Percentiles rank a stretch among this genome's conserved stretches.
These are phyloP conservation scores for Brachionus calyciflorus DNA, from an alignment of 1,140 invertebrate species.

Conservation along the genomic window DNA sequence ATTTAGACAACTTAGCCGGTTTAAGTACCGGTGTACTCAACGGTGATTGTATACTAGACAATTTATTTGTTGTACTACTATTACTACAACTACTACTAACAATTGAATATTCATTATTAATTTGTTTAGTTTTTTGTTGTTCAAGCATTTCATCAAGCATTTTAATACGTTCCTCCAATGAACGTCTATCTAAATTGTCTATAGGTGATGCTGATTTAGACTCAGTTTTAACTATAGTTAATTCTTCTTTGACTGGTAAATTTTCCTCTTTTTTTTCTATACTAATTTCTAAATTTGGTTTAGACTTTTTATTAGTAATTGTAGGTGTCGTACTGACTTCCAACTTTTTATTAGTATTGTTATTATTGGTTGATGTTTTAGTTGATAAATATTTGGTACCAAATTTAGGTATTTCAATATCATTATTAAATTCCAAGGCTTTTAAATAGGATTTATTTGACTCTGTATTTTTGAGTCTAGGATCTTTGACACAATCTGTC, in stretches of 20 bases:
- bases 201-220: not conserved
- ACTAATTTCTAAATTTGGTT: too few species aligned
- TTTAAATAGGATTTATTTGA: not conserved
- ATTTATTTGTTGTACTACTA: not conserved
- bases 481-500: not conserved
- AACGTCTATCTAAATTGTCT: not conserved
- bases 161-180: slow-evolving; percentile 38
- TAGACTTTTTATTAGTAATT: too few species aligned
- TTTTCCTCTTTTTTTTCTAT: not conserved
- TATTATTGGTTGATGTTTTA: too few species aligned
- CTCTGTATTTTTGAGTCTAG: not conserved
- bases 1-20: slow-evolving; percentile 11
- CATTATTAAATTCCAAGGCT: not conserved
- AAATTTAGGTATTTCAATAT: slow-evolving; percentile 31
- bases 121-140: slow-evolving; percentile 26
- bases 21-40: not conserved
- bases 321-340: too few species aligned
- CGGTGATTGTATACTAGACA: not conserved
- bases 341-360: too few species aligned
- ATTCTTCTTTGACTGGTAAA: not conserved
- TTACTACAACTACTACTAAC: too few species aligned
- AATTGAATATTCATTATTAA: too few species aligned
- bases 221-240: not conserved
- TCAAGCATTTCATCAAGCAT: slow-evolving; percentile 42
- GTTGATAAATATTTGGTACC: too few species aligned